Conservation (phyloP, 2,113 vertebrate genomes). For the Oryzias woworae region DNA sequence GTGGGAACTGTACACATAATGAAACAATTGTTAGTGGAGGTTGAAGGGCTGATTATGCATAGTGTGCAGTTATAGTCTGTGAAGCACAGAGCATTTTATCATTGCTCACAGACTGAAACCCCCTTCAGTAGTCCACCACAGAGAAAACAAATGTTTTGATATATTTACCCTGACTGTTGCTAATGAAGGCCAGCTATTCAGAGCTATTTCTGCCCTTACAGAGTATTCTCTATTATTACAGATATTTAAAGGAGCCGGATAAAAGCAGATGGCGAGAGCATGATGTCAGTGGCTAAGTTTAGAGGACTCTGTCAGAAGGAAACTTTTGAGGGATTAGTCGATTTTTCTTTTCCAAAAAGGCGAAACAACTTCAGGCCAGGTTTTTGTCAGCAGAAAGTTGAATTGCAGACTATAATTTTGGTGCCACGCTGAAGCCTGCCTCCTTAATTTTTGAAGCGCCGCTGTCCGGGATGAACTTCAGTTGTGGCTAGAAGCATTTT, state of each 20-base stretch:
- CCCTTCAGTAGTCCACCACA: constrained; percentile 22
- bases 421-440: constrained; percentile 56
- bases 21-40: constrained; percentile 61
- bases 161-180: constrained; percentile 67
- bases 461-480: constrained; percentile 52
- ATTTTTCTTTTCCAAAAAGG: constrained; percentile 34
- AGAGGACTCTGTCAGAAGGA: constrained; percentile 21
- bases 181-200: constrained; percentile 54
- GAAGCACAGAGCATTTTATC: constrained; percentile 54
- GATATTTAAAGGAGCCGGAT: constrained; percentile 44
- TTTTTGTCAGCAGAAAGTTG: constrained; percentile 65
- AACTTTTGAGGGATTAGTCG: constrained; percentile 12
- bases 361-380: constrained; percentile 37
- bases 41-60: constrained; percentile 49
- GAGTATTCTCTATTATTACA: constrained; percentile 50
- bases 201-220: constrained; percentile 55
- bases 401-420: constrained; percentile 64
- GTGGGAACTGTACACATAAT: constrained; percentile 71
- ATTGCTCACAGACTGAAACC: constrained; percentile 54
- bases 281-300: constrained; percentile 58
- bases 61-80: constrained; percentile 35
- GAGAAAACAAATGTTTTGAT: constrained; percentile 63
- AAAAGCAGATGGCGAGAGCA: constrained; percentile 28
- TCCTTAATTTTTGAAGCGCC: constrained; percentile 52
- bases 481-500: constrained; percentile 61